Base-by-base conservation (phyloP, 2,888 invertebrate species). In the Cataglyphis livida region DNA sequence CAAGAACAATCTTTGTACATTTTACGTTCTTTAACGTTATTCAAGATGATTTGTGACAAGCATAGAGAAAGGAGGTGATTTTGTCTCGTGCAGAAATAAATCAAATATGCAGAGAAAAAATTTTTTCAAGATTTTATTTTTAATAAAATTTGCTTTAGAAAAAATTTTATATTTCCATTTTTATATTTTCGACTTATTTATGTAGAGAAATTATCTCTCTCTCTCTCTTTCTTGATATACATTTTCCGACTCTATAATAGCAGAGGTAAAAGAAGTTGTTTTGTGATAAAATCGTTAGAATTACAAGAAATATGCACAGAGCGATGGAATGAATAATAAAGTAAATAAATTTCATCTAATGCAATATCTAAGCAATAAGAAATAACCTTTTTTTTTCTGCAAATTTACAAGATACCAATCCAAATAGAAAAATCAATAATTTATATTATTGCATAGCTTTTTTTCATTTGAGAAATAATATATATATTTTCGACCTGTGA, bases 401-500 rank as follows among this genome's bases (percentile, higher is more conserved):
- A n/a, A 35, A 1, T 41, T 25, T 41, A 3, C 9, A n/a, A 64
- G 10, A 7, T 35, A 25, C 6, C 10, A 70, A 15, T 18, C 3
- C 35, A 5, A 54, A 51, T 57, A 75, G 12, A 38, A 51, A 70
- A 73, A 44, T 61, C n/a, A 15, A 57, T 10, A 51, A 21, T 48
- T 48, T 3, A 21, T n/a, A n/a, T n/a, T n/a, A n/a, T n/a, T n/a
- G 18, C 76, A 41, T 41, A 41, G 12, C 6, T 59, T 51, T 68
- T 25, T 25, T 38, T 28, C 28, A 51, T 12, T 61, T 59, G 10
- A 66, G 3, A 54, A 15, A n/a, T 66, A 66, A 66, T 5, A 21
- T 38, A 21, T 38, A 64, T 28, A 9, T 28, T 41, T 57, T 96
- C 85, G 78, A 96, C 96, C 98, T 81, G 96, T 97, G 21, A 97